Evolutionary conservation across 1,140 invertebrate genomes (phyloP), one percentile per base, ranked within the genome.

Genomic region (Colletes gigas): DNA sequence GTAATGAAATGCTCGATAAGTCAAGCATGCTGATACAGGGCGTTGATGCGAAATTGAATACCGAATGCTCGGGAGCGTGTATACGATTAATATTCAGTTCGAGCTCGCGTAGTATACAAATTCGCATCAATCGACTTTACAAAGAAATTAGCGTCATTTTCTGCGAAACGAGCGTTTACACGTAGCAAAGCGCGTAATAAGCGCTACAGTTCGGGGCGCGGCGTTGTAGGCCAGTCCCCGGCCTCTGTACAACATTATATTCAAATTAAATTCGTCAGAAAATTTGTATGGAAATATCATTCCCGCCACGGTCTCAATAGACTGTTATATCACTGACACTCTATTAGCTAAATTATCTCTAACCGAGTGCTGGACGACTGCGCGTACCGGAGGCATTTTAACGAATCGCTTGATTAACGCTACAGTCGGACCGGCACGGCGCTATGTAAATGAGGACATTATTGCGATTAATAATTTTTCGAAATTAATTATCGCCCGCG

Each of bases 391-490:
- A 72, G 55, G 71, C 71, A 65, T 83, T 87, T 71, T 83, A 69
- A 74, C 71, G 57, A 84, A 81, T 84, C 65, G 71, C 65, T 83
- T 66, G 77, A 71, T 84, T 78, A 82, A 69, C 71, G 70, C 69
- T 70, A 78, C 76, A 78, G 71, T 78, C 75, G 65, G 30, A 78
- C 73, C 66, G 30, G 39, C 52, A 63, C 71, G 59, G 52, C 66
- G 66, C 65, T 78, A 72, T 79, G 81, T 78, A 86, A 88, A 89
- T 89, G 83, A 88, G 83, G 89, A 89, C 85, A 87, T 90, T 88
- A 90, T 91, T 88, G 83, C 86, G 75, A 89, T 92, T 90, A 88
- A 91, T 92, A 92, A 92, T 92, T 92, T 91, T 92, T 91, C 81
- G 72, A 84, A 89, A 92, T 91, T 90, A 92, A 91, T 92, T 91